phyloP scores from a whole-genome alignment of 2,797 vertebrate species.

The Tiaroga cobitis region DNA sequence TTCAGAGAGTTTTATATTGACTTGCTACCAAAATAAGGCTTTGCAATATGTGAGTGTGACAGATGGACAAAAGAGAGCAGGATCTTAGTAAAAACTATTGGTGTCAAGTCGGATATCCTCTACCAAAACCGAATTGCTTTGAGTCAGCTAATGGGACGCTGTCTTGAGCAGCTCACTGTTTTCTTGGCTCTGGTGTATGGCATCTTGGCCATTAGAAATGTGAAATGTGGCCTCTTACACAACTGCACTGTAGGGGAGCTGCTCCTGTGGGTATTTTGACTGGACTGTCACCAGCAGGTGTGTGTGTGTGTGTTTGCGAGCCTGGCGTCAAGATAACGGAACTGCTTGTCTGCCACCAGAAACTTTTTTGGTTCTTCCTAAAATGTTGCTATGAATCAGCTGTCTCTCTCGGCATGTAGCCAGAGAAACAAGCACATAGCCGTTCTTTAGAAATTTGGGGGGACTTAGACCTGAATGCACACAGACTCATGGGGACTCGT shows the following conservation, averaged over 20 bases:
- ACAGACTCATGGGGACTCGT: no score
- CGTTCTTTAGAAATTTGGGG: not conserved
- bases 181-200: conserved; percentile 7
- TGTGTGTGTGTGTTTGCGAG: conserved; percentile 25
- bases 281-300: conserved; percentile 51
- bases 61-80: not conserved
- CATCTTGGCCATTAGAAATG: not conserved
- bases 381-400: conserved; percentile 37
- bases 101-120: not conserved
- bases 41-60: not conserved
- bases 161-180: conserved; percentile 1
- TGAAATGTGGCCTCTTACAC: conserved; percentile 31
- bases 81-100: not conserved
- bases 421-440: not conserved
- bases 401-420: not conserved
- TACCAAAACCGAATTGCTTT: not conserved
- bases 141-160: not conserved
- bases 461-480: no score
- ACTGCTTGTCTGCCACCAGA: conserved; percentile 39
- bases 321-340: conserved; percentile 28
- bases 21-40: not conserved
- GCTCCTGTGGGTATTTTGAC: conserved; percentile 30
- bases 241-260: conserved; percentile 38
- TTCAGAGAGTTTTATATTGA: not conserved
- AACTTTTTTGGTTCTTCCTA: conserved; percentile 49